Percentiles rank a stretch among this genome's conserved stretches.
Evolutionary conservation across 2,113 vertebrate species (phyloP).

Genomic region (Lucifuga dentata): DNA sequence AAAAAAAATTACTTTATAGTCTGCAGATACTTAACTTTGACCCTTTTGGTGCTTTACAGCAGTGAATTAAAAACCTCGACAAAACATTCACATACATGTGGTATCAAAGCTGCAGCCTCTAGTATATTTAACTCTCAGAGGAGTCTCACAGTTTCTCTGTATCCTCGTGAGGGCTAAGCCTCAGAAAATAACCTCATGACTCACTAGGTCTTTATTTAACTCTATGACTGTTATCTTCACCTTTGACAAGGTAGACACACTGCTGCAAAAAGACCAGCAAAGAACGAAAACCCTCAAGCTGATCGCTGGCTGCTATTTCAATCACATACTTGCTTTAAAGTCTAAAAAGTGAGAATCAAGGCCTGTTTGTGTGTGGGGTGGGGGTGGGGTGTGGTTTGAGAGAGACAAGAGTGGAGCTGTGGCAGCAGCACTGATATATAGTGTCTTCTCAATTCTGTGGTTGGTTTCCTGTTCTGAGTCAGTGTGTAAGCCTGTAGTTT

Average conservation of each 20-base stretch:
- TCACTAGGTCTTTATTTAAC: constrained; percentile 49
- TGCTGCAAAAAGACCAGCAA: constrained; percentile 8
- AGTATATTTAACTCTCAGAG: constrained; percentile 42
- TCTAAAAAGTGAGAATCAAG: constrained; percentile 58
- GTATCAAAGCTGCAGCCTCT: constrained; percentile 48
- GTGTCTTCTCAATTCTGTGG: constrained; percentile 41
- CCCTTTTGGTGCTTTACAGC: no score
- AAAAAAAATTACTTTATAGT: no score
- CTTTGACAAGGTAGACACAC: constrained; percentile 23
- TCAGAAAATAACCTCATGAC: constrained; percentile 43
- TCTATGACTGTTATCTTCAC: background rate
- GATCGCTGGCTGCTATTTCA: constrained; percentile 72
- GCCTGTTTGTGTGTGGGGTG: constrained; percentile 24
- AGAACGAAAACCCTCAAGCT: constrained; percentile 7
- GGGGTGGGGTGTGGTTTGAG: background rate
- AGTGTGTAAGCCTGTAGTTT: constrained; percentile 34
- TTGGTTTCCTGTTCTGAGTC: constrained; percentile 81
- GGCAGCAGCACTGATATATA: constrained; percentile 70
- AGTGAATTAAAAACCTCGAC: no score
- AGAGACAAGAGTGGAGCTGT: constrained; percentile 49
- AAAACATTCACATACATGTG: constrained; percentile 61
- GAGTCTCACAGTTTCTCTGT: constrained; percentile 16
- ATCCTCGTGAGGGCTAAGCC: background rate
- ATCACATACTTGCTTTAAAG: constrained; percentile 68
- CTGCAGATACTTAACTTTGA: no score